Conservation (phyloP, 2,888 invertebrate genomes). For the Lasiommata megera region DNA sequence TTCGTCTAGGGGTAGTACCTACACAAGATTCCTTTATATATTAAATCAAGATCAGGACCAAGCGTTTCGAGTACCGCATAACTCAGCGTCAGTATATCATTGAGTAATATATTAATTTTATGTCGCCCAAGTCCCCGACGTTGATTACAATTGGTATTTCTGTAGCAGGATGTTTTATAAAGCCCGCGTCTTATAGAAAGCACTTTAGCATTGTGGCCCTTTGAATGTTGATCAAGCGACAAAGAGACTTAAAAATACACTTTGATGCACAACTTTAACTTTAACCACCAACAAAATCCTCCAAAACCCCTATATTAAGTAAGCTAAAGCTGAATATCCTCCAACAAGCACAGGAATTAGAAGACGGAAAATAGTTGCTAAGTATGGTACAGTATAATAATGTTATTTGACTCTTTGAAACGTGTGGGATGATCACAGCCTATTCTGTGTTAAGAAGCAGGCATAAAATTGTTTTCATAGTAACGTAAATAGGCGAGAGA, state of each 20-base stretch:
- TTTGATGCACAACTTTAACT: constrained; percentile 45
- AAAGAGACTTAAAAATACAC: constrained; percentile 71
- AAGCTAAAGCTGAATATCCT: constrained; percentile 38
- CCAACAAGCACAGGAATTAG: constrained; percentile 16
- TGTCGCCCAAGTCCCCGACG: constrained; percentile 16
- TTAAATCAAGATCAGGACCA: neutral
- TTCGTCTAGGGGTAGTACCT: too few relatives aligned
- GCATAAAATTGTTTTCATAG: constrained; percentile 51
- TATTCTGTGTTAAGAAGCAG: constrained; percentile 66
- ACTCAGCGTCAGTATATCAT: neutral
- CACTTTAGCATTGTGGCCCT: constrained; percentile 58
- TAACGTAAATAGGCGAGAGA: constrained; percentile 35
- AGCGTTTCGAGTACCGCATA: neutral
- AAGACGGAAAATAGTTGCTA: constrained; percentile 34
- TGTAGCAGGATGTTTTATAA: constrained; percentile 40
- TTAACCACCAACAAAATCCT: constrained; percentile 17
- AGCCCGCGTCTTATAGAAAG: constrained; percentile 51
- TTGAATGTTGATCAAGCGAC: constrained; percentile 67
- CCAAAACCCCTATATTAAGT: constrained; percentile 13
- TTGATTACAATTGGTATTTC: constrained; percentile 35
- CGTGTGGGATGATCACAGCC: constrained; percentile 73
- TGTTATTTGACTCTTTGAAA: constrained; percentile 66
- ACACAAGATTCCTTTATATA: too few relatives aligned
- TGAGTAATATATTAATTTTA: constrained; percentile 17
- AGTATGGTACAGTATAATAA: constrained; percentile 62